phyloP scores from a whole-genome alignment of 1,140 invertebrate genomes.

The Chelonus insularis region DNA sequence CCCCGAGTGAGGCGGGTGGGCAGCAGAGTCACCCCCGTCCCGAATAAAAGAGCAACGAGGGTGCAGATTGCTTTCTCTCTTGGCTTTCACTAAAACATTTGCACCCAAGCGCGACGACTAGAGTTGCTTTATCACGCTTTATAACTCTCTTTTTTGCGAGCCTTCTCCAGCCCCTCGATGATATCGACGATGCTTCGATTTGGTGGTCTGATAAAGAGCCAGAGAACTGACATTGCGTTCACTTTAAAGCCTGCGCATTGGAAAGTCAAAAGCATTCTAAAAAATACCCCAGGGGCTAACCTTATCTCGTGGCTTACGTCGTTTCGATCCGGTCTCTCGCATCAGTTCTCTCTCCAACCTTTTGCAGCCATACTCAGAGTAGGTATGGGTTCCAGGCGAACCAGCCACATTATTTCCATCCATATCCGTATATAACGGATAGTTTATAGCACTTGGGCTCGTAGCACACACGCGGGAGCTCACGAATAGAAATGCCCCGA shows the following conservation, averaged over 20 bases:
- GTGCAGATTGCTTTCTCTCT: slow-evolving; percentile 18
- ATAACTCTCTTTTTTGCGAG: background rate
- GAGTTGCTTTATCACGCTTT: slow-evolving; percentile 10
- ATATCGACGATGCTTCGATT: background rate
- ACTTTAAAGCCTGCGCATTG: slow-evolving; percentile 7
- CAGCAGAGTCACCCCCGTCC: background rate
- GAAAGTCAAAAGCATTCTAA: slow-evolving; percentile 2
- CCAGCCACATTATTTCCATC: slow-evolving; percentile 24
- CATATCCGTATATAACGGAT: slow-evolving; percentile 43
- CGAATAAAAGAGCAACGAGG: background rate
- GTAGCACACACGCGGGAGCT: slow-evolving; percentile 25
- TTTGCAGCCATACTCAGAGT: background rate
- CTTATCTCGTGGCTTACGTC: background rate
- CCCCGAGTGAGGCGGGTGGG: slow-evolving; percentile 26
- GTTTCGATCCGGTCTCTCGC: slow-evolving; percentile 11
- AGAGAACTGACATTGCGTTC: background rate
- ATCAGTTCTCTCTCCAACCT: background rate
- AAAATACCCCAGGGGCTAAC: background rate
- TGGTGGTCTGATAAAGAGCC: background rate
- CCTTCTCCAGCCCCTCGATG: background rate
- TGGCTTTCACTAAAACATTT: slow-evolving; percentile 2
- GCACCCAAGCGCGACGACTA: background rate
- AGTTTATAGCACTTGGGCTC: slow-evolving; percentile 38
- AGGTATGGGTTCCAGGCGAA: slow-evolving; percentile 10
- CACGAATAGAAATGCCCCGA: slow-evolving; percentile 37